Conservation (phyloP, 2,113 vertebrate species). For the Ageneiosus marmoratus region DNA sequence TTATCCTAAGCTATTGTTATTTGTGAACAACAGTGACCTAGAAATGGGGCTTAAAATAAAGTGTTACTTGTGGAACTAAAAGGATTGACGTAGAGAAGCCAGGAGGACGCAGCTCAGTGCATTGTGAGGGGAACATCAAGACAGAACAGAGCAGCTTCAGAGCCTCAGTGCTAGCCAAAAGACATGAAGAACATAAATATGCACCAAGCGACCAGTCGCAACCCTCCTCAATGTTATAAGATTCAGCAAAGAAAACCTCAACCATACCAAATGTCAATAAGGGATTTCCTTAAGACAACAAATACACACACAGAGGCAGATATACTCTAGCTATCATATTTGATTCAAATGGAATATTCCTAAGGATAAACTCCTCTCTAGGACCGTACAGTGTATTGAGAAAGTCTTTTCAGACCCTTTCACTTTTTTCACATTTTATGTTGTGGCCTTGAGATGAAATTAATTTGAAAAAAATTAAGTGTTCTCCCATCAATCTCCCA, state of each 20-base stretch:
- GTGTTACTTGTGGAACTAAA: not conserved
- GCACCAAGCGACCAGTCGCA: not conserved
- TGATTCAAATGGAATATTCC: not conserved
- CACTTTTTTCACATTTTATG: too few species aligned
- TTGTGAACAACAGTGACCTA: not conserved
- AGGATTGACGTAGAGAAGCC: not conserved
- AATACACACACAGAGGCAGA: not conserved
- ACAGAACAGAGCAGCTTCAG: not conserved
- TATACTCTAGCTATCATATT: not conserved
- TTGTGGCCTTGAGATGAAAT: too few species aligned
- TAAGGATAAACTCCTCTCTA: not conserved
- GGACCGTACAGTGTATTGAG: too few species aligned
- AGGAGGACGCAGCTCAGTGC: not conserved
- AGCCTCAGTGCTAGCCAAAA: not conserved
- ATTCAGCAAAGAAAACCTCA: not conserved
- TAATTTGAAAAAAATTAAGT: too few species aligned
- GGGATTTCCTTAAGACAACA: not conserved
- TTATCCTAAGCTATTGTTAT: not conserved
- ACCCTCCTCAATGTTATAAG: not conserved
- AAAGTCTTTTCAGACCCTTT: too few species aligned
- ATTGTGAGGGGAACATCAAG: not conserved
- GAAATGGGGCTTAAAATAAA: not conserved
- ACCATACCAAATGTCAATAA: not conserved
- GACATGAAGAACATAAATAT: too few species aligned
- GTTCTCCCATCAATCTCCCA: too few species aligned